A percentile compares a stretch with the other conserved stretches of the same genome.
phyloP scores from a whole-genome alignment of 2,797 vertebrate genomes.

The Semaprochilodus insignis region DNA sequence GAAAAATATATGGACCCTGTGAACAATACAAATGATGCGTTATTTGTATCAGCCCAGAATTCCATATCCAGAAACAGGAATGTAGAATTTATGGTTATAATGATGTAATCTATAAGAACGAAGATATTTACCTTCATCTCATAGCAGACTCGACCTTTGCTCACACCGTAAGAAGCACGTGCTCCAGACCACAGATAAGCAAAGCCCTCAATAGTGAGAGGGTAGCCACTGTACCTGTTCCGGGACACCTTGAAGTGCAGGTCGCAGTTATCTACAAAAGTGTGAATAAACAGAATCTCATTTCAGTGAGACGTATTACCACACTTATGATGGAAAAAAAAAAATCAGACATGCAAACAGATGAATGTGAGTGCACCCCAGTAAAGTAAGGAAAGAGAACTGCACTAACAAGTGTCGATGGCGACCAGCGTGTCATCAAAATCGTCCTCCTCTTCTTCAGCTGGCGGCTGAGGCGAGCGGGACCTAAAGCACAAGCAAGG shows the following conservation, averaged over 20 bases:
- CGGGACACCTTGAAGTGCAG: slow-evolving; percentile 90
- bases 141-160: slow-evolving; percentile 86
- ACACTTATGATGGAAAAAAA: background rate
- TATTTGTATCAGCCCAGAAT: too few species aligned
- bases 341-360: background rate
- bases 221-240: slow-evolving; percentile 87
- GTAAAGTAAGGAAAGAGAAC: background rate
- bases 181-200: slow-evolving; percentile 90
- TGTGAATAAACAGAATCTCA: background rate
- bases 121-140: slow-evolving; percentile 84
- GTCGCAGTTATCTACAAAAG: slow-evolving; percentile 85
- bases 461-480: slow-evolving; percentile 88
- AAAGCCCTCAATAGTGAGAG: slow-evolving; percentile 89
- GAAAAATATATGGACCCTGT: too few species aligned
- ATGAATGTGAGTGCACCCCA: background rate
- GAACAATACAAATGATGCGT: too few species aligned
- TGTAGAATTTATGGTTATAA: too few species aligned
- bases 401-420: slow-evolving; percentile 89
- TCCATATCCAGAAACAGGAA: background rate
- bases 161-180: slow-evolving; percentile 85
- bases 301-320: too few species aligned
- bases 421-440: slow-evolving; percentile 89
- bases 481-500: slow-evolving; percentile 72
- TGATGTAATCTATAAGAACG: background rate
- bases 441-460: slow-evolving; percentile 91